Base-by-base conservation (phyloP, 2,888 invertebrate species). In the Hermaeophaga mercurialis region DNA sequence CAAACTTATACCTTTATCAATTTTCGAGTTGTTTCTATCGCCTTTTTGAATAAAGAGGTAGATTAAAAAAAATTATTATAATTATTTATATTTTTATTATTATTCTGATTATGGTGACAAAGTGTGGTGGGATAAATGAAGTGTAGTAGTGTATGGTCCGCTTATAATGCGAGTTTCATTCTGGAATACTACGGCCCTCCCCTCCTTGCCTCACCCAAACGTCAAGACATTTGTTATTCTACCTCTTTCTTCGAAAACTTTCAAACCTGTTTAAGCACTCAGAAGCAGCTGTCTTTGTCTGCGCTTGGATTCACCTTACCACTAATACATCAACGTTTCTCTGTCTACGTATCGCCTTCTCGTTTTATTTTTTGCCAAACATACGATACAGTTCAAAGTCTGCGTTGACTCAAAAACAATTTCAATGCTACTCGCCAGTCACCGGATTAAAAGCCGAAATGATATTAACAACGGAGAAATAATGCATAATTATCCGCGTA, bases 301-400 rank as follows among this genome's bases (percentile, higher is more conserved):
- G 66, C 59, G 70, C 69, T 73, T 71, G 77, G 77, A 77, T 76
- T 77, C 75, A 76, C 77, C 76, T 75, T 70, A 70, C 63, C 62
- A 63, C 65, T 66, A 65, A 55, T 64, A 67, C 68, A 66, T 67
- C 65, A 63, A 58, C 66, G 67, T 69, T 66, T 72, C 73, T 72
- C 73, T 68, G 70, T 72, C 73, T 71, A 67, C 63, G 62, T 63
- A 62, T 65, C 58, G 48, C 49, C 64, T 62, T 66, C 65, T 61
- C 55, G 57, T 63, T 63, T 60, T 43, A 47, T 61, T 64, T 63
- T 61, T 62, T 61, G 59, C 64, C 59, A 62, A 67, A 67, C 66
- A 64, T 59, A 63, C 66, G 66, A 67, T 61, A 57, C 38, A 61
- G 66, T 66, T 55, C 67, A 70, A 70, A 68, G 70, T 70, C 66